A percentile compares a stretch with the other conserved stretches of the same genome.
Conservation (phyloP, 2,113 vertebrate genomes). For the Dolichallabes microphthalmus region DNA sequence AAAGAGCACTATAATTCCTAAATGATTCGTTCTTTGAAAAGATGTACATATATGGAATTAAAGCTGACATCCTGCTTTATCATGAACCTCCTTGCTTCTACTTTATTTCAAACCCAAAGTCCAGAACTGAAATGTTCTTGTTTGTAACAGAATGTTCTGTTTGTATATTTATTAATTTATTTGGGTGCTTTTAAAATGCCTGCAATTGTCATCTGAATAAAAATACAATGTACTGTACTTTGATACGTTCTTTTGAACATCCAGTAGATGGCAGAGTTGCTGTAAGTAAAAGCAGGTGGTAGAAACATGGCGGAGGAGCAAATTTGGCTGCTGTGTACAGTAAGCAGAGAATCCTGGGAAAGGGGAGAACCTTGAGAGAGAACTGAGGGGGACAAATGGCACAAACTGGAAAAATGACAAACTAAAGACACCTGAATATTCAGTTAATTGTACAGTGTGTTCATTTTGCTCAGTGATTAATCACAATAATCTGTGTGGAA, state of each 20-base stretch:
- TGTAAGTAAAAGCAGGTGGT: not conserved
- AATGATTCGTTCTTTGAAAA: not conserved
- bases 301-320: not conserved
- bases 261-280: not conserved
- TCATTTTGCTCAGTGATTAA: not conserved
- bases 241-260: not conserved
- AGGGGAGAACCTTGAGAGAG: not conserved
- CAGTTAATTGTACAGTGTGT: not conserved
- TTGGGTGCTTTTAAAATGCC: not conserved
- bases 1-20: not conserved
- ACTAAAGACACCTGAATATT: not conserved
- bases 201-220: not conserved
- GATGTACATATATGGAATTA: conserved; percentile 16
- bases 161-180: not conserved
- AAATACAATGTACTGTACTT: too few species aligned
- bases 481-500: not conserved
- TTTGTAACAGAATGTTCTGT: not conserved
- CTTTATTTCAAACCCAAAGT: not conserved
- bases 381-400: not conserved
- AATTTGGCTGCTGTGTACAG: not conserved
- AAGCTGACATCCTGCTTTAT: conserved; percentile 5
- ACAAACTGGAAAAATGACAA: not conserved
- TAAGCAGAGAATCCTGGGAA: not conserved
- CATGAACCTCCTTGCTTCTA: not conserved
- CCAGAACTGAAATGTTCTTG: not conserved